Conservation (phyloP, 2,797 vertebrate genomes). For the Iguana delicatissima region DNA sequence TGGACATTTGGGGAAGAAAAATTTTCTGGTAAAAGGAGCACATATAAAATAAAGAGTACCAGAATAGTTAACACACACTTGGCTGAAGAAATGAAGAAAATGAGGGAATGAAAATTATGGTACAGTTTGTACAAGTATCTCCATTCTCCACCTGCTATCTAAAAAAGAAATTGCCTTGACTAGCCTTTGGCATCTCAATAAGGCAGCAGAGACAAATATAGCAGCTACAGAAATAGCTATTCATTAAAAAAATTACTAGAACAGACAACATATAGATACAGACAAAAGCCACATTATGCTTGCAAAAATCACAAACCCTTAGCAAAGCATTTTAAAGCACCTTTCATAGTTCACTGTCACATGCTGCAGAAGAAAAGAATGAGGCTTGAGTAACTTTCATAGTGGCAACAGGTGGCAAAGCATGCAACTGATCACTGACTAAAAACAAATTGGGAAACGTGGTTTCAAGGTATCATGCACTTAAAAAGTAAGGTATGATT, state of each 20-base stretch:
- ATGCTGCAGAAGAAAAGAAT: background rate
- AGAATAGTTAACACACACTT: background rate
- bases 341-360: slow-evolving; percentile 1
- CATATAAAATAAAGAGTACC: too few species aligned
- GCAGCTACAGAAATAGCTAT: background rate
- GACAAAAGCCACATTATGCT: background rate
- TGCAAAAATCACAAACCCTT: background rate
- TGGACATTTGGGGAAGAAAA: too few species aligned
- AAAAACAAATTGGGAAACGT: background rate
- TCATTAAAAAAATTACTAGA: background rate
- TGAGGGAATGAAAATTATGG: background rate
- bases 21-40: too few species aligned
- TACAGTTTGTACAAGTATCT: slow-evolving; percentile 3
- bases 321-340: slow-evolving; percentile 8
- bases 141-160: background rate
- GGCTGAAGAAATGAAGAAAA: background rate
- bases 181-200: background rate
- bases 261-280: background rate
- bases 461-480: background rate
- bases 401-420: background rate
- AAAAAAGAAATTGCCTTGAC: slow-evolving; percentile 28
- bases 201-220: slow-evolving; percentile 24
- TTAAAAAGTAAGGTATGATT: background rate
- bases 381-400: background rate
- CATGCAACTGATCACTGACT: slow-evolving; percentile 2